These are phyloP conservation scores for Physocephala rufipes DNA, from an alignment of 2,888 invertebrate species.

Conservation along the genomic window DNA sequence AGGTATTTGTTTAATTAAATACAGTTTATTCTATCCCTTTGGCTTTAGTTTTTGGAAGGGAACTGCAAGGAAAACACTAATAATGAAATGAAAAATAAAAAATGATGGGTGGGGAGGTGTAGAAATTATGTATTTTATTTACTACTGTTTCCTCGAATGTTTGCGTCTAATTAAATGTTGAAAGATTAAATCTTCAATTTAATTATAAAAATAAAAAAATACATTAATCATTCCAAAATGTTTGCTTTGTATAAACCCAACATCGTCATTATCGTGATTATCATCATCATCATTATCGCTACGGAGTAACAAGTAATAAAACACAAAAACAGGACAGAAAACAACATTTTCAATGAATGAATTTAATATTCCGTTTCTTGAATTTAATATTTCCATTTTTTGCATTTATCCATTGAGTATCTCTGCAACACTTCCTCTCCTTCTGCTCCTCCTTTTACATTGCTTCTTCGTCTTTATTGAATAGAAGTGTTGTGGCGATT, in stretches of 20 bases:
- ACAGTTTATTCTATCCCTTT: too few relatives aligned
- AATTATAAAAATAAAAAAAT: slow-evolving; percentile 23
- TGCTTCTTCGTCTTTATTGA: neutral
- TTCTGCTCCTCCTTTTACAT: neutral
- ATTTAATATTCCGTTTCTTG: neutral
- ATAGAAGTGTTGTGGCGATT: too few relatives aligned
- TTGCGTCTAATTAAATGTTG: slow-evolving; percentile 48
- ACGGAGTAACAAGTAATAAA: neutral
- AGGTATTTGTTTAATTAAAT: too few relatives aligned
- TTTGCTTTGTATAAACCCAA: too few relatives aligned
- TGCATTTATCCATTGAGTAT: too few relatives aligned
- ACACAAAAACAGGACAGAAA: slow-evolving; percentile 1
- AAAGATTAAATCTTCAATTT: slow-evolving; percentile 42
- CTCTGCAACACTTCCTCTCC: neutral
- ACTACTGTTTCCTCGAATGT: slow-evolving; percentile 4
- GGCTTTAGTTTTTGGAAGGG: too few relatives aligned
- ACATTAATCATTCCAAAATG: too few relatives aligned
- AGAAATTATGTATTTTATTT: slow-evolving; percentile 37
- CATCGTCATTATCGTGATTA: slow-evolving; percentile 22
- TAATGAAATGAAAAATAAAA: too few relatives aligned
- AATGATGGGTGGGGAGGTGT: too few relatives aligned
- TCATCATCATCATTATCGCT: slow-evolving; percentile 32
- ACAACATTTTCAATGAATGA: slow-evolving; percentile 16
- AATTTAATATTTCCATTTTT: neutral
- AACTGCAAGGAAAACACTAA: too few relatives aligned